Evolutionary conservation across 2,888 invertebrate species (phyloP).

Genomic region (Glaucopsyche alexis): DNA sequence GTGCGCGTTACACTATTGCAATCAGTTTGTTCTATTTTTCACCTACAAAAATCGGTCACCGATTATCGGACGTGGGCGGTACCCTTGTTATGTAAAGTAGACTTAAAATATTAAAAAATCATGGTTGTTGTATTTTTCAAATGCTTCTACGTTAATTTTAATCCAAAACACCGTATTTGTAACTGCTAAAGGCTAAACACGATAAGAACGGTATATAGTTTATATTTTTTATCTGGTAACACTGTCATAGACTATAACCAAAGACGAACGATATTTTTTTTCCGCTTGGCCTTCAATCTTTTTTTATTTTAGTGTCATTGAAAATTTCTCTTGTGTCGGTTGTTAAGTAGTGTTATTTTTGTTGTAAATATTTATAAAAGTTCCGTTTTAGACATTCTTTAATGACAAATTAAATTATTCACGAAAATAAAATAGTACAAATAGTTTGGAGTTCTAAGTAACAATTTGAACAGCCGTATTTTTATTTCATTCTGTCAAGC

Average conservation of each 20-base stretch:
- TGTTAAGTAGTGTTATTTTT: constrained; percentile 32
- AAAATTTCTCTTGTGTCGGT: constrained; percentile 35
- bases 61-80: too few species aligned
- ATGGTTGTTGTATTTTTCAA: too few species aligned
- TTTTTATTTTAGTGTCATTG: constrained; percentile 36
- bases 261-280: not conserved
- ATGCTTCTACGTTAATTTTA: too few species aligned
- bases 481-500: not conserved
- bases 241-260: constrained; percentile 6
- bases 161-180: too few species aligned
- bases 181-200: too few species aligned
- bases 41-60: too few species aligned
- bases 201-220: too few species aligned
- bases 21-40: too few species aligned
- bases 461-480: not conserved
- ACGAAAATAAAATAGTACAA: not conserved
- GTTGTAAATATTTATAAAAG: constrained; percentile 30
- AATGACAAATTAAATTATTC: not conserved
- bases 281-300: not conserved
- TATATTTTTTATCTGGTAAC: too few species aligned
- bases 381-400: constrained; percentile 3
- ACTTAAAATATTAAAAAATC: too few species aligned
- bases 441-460: not conserved
- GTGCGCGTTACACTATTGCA: too few species aligned
- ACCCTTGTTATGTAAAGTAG: too few species aligned